These are phyloP conservation scores for Pangasius krempfi DNA, from an alignment of 2,797 vertebrate genomes.

Conservation along the genomic window DNA sequence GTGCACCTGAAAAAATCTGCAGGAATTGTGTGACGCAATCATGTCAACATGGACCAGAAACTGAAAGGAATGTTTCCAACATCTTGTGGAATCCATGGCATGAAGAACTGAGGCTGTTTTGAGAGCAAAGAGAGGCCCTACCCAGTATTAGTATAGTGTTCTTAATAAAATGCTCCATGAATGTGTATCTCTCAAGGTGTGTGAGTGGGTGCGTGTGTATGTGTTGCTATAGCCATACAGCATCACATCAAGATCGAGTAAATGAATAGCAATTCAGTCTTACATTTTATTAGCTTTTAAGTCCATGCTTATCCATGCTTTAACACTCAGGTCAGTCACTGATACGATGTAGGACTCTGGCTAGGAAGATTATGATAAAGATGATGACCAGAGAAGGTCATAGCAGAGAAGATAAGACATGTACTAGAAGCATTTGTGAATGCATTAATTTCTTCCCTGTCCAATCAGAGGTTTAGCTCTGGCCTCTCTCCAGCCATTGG, in stretches of 20 bases:
- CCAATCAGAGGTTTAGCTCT: conserved; percentile 29
- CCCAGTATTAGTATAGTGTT: not conserved
- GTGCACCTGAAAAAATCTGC: not conserved
- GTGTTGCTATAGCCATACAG: not conserved
- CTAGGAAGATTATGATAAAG: conserved; percentile 33
- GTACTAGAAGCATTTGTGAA: conserved; percentile 43
- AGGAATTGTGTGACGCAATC: not conserved
- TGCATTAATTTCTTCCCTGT: conserved; percentile 43
- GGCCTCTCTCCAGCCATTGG: conserved; percentile 65
- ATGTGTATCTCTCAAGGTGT: not conserved
- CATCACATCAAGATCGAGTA: not conserved
- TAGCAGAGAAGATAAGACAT: conserved; percentile 43
- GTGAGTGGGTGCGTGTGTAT: not conserved
- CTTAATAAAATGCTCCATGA: not conserved
- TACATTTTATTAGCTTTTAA: conserved; percentile 60
- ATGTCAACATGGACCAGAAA: not conserved
- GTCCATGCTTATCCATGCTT: not conserved
- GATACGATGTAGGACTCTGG: conserved; percentile 18
- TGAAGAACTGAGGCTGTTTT: not conserved
- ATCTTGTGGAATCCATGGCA: not conserved
- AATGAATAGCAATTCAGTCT: conserved; percentile 31
- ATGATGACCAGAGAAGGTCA: conserved; percentile 21
- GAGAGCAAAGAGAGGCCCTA: not conserved
- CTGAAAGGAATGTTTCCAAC: not conserved
- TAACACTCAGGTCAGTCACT: conserved; percentile 40